These are phyloP conservation scores for Strigamia transsilvanica DNA, from an alignment of 2,888 invertebrate genomes.

Conservation along the genomic window DNA sequence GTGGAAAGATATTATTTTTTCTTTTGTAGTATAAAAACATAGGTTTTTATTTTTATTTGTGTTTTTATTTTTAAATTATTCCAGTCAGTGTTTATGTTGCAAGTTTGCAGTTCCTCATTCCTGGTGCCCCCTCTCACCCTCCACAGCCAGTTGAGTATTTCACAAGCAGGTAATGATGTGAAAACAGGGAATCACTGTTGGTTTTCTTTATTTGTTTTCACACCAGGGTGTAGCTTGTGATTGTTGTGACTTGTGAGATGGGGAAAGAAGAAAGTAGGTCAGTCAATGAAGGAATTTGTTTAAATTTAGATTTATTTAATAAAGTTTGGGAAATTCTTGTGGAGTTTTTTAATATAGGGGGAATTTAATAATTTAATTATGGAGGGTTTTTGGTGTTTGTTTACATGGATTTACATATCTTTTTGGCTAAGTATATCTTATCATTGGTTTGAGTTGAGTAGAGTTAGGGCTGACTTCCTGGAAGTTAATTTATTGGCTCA, in stretches of 20 bases:
- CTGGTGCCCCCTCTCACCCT: not conserved
- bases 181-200: not conserved
- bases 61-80: not conserved
- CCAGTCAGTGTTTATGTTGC: not conserved
- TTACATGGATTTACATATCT: not conserved
- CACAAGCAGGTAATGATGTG: not conserved
- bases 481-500: constrained; percentile 3
- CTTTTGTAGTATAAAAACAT: not conserved
- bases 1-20: not conserved
- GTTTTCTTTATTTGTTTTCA: not conserved
- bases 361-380: too few species aligned
- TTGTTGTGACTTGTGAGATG: constrained; percentile 26
- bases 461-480: not conserved
- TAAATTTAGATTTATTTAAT: not conserved
- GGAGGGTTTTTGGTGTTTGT: not conserved
- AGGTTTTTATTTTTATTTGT: too few species aligned
- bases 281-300: not conserved
- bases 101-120: not conserved
- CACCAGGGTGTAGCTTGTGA: not conserved
- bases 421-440: not conserved
- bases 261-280: not conserved
- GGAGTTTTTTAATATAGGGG: too few species aligned
- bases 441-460: not conserved
- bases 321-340: too few species aligned
- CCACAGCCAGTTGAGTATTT: not conserved